These are phyloP conservation scores for Varecia variegata DNA, from an alignment of 2,797 vertebrate species.

Conservation along the genomic window DNA sequence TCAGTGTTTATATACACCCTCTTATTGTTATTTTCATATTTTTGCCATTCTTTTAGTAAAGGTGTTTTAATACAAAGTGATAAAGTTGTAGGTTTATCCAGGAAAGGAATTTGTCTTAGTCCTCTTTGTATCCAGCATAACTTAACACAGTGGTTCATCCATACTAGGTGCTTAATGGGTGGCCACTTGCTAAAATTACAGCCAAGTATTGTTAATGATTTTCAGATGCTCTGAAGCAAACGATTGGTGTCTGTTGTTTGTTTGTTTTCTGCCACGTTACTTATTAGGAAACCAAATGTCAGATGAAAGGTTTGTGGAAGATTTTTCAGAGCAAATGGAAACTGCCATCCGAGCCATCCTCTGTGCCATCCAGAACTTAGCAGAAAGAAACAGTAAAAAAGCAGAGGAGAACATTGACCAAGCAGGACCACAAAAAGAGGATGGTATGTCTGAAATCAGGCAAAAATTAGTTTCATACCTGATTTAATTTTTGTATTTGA, in stretches of 20 bases:
- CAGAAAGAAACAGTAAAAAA: slow-evolving; percentile 86
- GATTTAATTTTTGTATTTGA: neutral
- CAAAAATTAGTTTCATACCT: neutral
- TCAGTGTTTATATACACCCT: neutral
- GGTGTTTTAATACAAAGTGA: neutral
- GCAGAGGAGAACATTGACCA: slow-evolving; percentile 74
- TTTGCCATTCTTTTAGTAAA: neutral
- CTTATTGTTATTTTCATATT: neutral
- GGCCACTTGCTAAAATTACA: neutral
- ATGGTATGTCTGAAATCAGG: slow-evolving; percentile 79
- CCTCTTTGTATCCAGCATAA: neutral
- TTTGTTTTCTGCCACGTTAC: slow-evolving; percentile 12
- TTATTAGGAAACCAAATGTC: slow-evolving; percentile 77
- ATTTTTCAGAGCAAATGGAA: slow-evolving; percentile 92
- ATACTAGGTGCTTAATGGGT: neutral
- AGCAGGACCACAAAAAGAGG: slow-evolving; percentile 70
- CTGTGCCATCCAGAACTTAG: slow-evolving; percentile 91
- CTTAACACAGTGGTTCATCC: neutral
- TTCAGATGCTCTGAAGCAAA: neutral
- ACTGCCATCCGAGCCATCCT: slow-evolving; percentile 89
- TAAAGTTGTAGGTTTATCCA: neutral
- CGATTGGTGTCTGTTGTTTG: neutral
- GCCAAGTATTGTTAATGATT: neutral
- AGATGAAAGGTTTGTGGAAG: slow-evolving; percentile 84
- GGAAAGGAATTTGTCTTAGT: neutral